Percentiles rank a stretch among this genome's conserved stretches.
Conservation (phyloP, 2,797 vertebrate species). For the Potorous gilbertii region DNA sequence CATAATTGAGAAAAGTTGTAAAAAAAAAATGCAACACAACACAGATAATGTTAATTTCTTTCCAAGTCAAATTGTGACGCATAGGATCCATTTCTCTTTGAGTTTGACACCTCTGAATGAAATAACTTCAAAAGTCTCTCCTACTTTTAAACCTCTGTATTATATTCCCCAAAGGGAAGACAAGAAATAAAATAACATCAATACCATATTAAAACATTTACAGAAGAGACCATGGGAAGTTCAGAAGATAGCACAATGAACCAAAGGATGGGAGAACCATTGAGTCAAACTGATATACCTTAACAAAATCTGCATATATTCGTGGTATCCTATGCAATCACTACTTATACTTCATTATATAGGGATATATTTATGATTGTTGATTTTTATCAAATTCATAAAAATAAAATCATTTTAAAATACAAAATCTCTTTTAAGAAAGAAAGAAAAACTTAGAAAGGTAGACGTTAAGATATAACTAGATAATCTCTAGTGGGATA, state of each 20-base stretch:
- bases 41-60: neutral
- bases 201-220: neutral
- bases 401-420: neutral
- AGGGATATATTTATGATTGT: neutral
- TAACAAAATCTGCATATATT: neutral
- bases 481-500: neutral
- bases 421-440: neutral
- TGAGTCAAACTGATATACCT: neutral
- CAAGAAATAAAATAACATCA: neutral
- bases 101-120: neutral
- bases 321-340: neutral
- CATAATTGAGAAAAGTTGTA: neutral
- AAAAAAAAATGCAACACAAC: neutral
- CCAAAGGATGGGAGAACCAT: neutral
- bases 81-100: neutral
- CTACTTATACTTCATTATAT: neutral
- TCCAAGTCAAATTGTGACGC: neutral
- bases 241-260: neutral
- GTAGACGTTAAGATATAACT: neutral
- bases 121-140: neutral
- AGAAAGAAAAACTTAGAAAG: neutral
- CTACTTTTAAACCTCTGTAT: neutral
- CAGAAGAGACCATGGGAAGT: neutral
- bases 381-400: neutral
- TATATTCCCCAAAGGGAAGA: neutral